Conservation (phyloP, 2,113 vertebrate genomes). For the Stigmatopora argus region DNA sequence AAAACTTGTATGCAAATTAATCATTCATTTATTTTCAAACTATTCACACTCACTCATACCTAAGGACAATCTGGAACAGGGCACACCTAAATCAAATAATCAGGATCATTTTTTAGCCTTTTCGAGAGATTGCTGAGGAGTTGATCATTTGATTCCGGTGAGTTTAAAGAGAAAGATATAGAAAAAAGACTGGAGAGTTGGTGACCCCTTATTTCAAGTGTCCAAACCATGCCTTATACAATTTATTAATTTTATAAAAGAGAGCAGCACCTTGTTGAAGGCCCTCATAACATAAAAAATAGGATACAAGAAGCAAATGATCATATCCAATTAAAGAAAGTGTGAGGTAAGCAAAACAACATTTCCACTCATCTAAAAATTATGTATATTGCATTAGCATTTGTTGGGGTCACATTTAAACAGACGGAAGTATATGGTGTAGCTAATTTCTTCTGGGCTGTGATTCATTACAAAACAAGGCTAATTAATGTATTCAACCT, state of each 20-base stretch:
- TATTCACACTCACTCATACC: no score
- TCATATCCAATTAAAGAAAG: background rate
- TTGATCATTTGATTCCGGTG: no score
- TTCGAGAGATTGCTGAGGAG: no score
- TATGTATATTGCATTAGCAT: background rate
- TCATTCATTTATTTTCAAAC: no score
- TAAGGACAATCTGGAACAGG: no score
- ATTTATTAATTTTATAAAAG: background rate
- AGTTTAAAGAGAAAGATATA: no score
- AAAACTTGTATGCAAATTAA: no score
- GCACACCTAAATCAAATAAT: no score
- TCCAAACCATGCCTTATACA: no score
- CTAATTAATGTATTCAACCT: constrained; percentile 95
- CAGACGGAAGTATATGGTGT: constrained; percentile 55
- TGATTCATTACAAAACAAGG: constrained; percentile 91
- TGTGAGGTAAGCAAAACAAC: background rate
- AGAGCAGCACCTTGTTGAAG: background rate
- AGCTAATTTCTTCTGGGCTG: constrained; percentile 71
- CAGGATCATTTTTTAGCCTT: no score
- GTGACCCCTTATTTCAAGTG: no score
- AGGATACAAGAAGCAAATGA: background rate
- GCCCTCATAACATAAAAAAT: background rate
- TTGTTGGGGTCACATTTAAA: constrained; percentile 5
- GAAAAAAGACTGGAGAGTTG: no score
- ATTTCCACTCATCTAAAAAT: background rate